Conservation (phyloP, 2,113 vertebrate species). For the Mesocricetus auratus region DNA sequence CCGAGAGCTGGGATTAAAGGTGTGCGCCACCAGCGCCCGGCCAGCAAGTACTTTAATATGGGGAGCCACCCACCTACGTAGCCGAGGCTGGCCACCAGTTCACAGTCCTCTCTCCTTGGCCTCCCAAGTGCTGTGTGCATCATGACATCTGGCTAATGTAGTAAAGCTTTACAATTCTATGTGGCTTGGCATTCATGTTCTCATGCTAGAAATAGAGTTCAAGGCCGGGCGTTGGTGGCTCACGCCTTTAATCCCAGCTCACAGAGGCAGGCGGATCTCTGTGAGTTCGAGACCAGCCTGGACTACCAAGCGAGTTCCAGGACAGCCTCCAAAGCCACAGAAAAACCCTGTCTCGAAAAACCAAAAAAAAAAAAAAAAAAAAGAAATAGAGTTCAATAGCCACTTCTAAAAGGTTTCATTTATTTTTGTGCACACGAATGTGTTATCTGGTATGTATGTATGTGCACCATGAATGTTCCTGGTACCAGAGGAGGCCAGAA, state of each 20-base stretch:
- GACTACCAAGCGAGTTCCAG: too few species aligned
- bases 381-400: background rate
- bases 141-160: background rate
- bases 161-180: background rate
- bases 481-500: background rate
- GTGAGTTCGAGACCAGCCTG: too few species aligned
- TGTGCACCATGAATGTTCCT: background rate
- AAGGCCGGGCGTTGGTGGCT: too few species aligned
- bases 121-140: background rate
- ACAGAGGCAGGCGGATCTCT: too few species aligned
- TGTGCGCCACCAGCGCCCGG: too few species aligned
- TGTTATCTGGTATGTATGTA: background rate
- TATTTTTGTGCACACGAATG: background rate
- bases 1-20: too few species aligned
- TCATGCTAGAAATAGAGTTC: background rate
- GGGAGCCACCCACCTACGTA: background rate
- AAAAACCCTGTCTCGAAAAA: too few species aligned
- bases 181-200: background rate
- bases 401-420: background rate
- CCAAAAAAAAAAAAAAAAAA: too few species aligned
- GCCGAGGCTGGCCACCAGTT: background rate
- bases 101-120: background rate
- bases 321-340: too few species aligned
- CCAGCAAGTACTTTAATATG: background rate
- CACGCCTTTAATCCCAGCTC: too few species aligned